A percentile compares a stretch with the other conserved stretches of the same genome.
phyloP scores from a whole-genome alignment of 1,140 invertebrate species.

The Anastrepha ludens region DNA sequence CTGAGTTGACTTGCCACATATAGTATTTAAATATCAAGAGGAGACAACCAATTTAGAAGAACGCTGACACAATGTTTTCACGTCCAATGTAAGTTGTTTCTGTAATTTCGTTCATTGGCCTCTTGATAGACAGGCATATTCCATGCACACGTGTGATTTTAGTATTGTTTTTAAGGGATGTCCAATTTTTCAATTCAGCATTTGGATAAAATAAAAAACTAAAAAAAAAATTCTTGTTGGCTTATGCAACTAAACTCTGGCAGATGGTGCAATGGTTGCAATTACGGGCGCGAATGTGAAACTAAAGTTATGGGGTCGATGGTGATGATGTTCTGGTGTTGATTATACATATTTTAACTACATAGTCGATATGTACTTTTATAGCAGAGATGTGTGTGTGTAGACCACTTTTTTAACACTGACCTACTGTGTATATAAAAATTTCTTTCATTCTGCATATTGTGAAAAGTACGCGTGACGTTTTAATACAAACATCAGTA shows the following conservation, averaged over 20 bases:
- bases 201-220: background rate
- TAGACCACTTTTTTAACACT: background rate
- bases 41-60: background rate
- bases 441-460: too few relatives aligned
- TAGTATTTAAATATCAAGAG: background rate
- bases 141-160: background rate
- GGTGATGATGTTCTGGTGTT: background rate
- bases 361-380: background rate
- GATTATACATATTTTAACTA: background rate
- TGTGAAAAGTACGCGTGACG: too few relatives aligned
- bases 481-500: too few relatives aligned
- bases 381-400: background rate
- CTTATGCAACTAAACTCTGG: background rate
- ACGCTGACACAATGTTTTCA: constrained; percentile 49
- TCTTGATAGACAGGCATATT: background rate
- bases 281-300: background rate
- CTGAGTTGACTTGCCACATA: background rate
- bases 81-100: constrained; percentile 50
- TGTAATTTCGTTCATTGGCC: background rate
- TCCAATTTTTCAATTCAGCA: background rate
- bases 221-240: background rate
- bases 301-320: background rate
- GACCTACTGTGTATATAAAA: background rate
- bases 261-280: background rate
- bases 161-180: too few relatives aligned